Evolutionary conservation across 2,888 invertebrate species (phyloP).

Genomic region (Dryocosmus kuriphilus): DNA sequence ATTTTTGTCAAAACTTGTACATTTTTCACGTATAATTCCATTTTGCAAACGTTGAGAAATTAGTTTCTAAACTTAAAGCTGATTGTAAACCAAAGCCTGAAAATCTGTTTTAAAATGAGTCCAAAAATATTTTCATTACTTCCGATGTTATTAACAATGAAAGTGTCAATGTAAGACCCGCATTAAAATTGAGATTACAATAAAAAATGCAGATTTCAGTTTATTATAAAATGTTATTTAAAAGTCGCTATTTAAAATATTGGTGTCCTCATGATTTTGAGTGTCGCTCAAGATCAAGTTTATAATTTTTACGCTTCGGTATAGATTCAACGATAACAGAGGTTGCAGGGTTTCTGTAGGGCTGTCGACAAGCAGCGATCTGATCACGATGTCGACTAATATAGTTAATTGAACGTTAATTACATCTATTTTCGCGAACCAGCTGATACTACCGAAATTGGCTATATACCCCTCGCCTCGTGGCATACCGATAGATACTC

Average conservation of each 20-base stretch:
- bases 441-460: constrained; percentile 57
- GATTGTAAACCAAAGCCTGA: too few species aligned
- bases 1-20: too few species aligned
- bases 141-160: too few species aligned
- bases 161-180: too few species aligned
- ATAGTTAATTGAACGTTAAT: constrained; percentile 66
- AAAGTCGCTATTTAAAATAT: background rate
- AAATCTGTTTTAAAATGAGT: too few species aligned
- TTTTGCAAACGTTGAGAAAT: too few species aligned
- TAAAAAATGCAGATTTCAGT: too few species aligned
- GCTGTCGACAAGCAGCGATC: constrained; percentile 52
- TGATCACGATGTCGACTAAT: constrained; percentile 54
- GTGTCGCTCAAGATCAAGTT: background rate
- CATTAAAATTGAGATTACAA: too few species aligned
- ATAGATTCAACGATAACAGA: constrained; percentile 14
- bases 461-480: constrained; percentile 50
- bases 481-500: constrained; percentile 44
- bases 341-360: constrained; percentile 15
- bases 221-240: too few species aligned
- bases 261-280: background rate
- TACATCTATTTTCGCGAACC: constrained; percentile 59
- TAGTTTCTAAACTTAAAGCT: too few species aligned
- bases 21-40: too few species aligned
- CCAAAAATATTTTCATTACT: too few species aligned
- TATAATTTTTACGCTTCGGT: background rate